Conservation (phyloP, 2,888 invertebrate species). For the Pristionchus entomophagus region DNA sequence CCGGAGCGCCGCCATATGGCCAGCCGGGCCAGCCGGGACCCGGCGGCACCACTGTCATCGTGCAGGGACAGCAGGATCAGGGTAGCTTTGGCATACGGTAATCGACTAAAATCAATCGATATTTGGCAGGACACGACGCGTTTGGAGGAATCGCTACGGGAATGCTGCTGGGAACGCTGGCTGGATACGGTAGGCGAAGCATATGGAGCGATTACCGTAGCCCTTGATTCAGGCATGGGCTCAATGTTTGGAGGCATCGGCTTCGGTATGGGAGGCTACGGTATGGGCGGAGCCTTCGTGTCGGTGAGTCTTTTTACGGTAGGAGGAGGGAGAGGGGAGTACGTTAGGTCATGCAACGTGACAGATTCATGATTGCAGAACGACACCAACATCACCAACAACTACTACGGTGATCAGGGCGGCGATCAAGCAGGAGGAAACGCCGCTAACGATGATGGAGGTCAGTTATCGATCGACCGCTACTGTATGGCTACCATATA, state of each 20-base stretch:
- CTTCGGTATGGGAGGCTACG: constrained; percentile 60
- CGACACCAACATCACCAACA: constrained; percentile 68
- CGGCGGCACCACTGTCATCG: background rate
- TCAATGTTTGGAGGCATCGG: constrained; percentile 46
- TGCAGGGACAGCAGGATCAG: constrained; percentile 11
- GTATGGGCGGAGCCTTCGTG: constrained; percentile 57
- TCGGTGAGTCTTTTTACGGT: constrained; percentile 49
- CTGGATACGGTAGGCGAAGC: constrained; percentile 59
- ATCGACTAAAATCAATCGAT: background rate
- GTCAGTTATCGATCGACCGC: background rate
- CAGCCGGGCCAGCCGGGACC: background rate
- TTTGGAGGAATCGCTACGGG: constrained; percentile 66
- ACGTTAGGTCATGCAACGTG: background rate
- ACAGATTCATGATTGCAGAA: constrained; percentile 57
- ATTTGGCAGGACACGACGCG: no score
- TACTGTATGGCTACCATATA: background rate
- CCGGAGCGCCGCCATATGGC: background rate
- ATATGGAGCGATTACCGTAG: background rate
- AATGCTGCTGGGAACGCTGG: constrained; percentile 65
- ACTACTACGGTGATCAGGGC: constrained; percentile 62
- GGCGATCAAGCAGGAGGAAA: background rate
- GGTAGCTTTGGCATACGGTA: background rate
- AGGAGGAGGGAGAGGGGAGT: background rate
- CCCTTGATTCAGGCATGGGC: constrained; percentile 45
- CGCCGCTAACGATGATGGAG: background rate